Conservation (phyloP, 2,888 invertebrate genomes). For the Drosophila falleni region DNA sequence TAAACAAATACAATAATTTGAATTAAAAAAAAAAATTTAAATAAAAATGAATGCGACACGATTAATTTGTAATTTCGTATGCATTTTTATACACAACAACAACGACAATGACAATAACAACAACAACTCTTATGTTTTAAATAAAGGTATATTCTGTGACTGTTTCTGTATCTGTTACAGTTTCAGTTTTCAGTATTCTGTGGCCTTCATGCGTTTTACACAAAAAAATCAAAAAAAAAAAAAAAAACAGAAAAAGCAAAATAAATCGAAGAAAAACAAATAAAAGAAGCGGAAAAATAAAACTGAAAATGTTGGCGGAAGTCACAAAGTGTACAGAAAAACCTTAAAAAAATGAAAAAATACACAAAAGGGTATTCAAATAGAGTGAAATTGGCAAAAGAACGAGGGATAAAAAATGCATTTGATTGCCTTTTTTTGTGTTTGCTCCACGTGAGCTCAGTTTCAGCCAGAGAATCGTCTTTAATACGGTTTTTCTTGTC, state of each 20-base stretch:
- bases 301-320: slow-evolving; percentile 46
- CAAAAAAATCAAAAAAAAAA: neutral
- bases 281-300: slow-evolving; percentile 11
- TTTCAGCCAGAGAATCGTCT: slow-evolving; percentile 12
- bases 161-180: slow-evolving; percentile 1
- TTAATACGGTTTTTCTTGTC: slow-evolving; percentile 6
- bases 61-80: slow-evolving; percentile 58
- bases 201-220: slow-evolving; percentile 71
- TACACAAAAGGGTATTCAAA: neutral
- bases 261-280: slow-evolving; percentile 1
- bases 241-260: slow-evolving; percentile 22
- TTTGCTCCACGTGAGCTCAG: slow-evolving; percentile 20
- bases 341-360: slow-evolving; percentile 12
- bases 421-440: slow-evolving; percentile 13
- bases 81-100: slow-evolving; percentile 55
- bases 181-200: slow-evolving; percentile 21
- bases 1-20: slow-evolving; percentile 23
- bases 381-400: neutral
- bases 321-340: slow-evolving; percentile 35
- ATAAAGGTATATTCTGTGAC: slow-evolving; percentile 13
- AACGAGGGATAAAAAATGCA: neutral
- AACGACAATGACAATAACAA: slow-evolving; percentile 26
- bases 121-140: slow-evolving; percentile 27
- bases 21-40: slow-evolving; percentile 16
- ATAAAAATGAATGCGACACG: slow-evolving; percentile 55